Base-by-base conservation (phyloP, 1,140 invertebrate species). In the Conus betulinus region DNA sequence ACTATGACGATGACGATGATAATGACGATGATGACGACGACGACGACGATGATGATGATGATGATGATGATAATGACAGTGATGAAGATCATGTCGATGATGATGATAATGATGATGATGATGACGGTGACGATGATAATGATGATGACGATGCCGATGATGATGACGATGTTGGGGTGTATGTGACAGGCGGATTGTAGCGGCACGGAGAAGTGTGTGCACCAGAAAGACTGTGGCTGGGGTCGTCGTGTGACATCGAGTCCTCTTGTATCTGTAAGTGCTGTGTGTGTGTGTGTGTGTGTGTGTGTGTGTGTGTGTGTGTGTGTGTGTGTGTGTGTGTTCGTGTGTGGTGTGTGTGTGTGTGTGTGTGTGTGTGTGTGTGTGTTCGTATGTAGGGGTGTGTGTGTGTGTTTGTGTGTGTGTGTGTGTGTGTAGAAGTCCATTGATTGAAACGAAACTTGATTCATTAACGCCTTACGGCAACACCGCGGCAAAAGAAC, bases 1-100 rank as follows among this genome's bases (percentile, higher is more conserved):
- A 63, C 60, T 1, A 89, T 87, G 85, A 89, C 81, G 85, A 89
- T 89, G 85, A 89, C 76, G 88, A n/a, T 23, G 60, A 63, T 4
- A 4, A 63, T 4, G 60, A 20, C 17, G 60, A 63, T 4, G 60
- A 63, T 4, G 17, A 63, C 1, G 60, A 63, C 4, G 17, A 13
- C 4, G 17, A 63, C 4, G 17, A 63, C 4, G 0, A 20, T 78
- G 8, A 5, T n/a, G 2, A 17, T 10, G 23, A n/a, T 39, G n/a
- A 11, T 3, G 27, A 17, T n/a, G 23, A 39, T 5, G 23, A 87
- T 78, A 6, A 81, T 89, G 71, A 87, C 2, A 76, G 83, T 67
- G 86, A 83, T 89, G 78, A 88, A 83, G 81, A 88, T 89, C n/a
- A n/a, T n/a, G n/a, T n/a, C n/a, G 53, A 88, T 71, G 79, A 57